Percentiles rank a stretch among this genome's conserved stretches.
These are phyloP conservation scores for Melanaphis sacchari DNA, from an alignment of 1,140 invertebrate species.

Conservation along the genomic window DNA sequence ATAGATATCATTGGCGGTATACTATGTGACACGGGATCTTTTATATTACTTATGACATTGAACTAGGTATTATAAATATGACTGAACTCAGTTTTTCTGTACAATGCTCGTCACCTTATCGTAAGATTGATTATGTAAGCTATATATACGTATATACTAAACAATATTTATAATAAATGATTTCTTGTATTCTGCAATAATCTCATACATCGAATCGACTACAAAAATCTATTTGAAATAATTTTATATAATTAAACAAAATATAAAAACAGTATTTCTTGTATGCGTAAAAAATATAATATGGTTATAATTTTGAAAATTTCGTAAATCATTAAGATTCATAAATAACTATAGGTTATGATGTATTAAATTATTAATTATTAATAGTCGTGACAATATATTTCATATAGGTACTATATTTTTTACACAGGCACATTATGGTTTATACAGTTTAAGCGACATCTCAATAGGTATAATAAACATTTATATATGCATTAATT, in stretches of 20 bases:
- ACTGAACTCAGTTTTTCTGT: neutral
- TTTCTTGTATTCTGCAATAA: neutral
- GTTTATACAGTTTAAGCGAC: neutral
- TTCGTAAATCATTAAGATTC: neutral
- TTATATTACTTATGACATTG: neutral
- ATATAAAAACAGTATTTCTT: neutral
- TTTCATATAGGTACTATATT: too few relatives aligned
- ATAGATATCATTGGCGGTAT: neutral
- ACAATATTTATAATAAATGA: neutral
- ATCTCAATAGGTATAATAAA: neutral
- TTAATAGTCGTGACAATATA: neutral
- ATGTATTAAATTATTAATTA: neutral
- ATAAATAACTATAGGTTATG: neutral
- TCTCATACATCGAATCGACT: neutral
- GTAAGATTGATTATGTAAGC: neutral
- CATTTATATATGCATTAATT: neutral
- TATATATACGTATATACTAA: neutral
- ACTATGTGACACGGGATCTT: neutral
- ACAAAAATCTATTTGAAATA: neutral
- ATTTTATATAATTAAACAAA: neutral
- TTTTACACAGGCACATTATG: neutral
- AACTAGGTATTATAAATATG: neutral
- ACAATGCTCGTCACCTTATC: neutral
- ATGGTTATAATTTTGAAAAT: too few relatives aligned
- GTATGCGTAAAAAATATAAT: neutral